A percentile compares a stretch with the other conserved stretches of the same genome.
phyloP scores from a whole-genome alignment of 2,888 invertebrate species.

The Cataglyphis altisquamis region DNA sequence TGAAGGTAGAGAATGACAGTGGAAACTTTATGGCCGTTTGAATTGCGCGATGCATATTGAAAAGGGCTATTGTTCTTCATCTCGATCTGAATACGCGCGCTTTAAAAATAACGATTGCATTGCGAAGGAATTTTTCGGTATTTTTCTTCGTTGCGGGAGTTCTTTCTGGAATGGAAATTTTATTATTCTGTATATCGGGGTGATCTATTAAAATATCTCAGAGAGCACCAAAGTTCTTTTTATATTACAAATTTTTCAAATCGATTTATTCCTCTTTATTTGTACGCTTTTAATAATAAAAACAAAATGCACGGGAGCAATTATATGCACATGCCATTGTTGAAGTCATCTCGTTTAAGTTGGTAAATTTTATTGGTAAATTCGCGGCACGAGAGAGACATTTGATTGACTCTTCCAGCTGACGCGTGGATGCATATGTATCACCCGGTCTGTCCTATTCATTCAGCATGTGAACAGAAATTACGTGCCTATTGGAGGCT shows the following conservation, averaged over 20 bases:
- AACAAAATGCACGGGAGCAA: neutral
- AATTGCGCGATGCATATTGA: constrained; percentile 52
- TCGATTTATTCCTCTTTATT: neutral
- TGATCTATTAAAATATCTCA: neutral
- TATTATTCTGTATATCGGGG: neutral
- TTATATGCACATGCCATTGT: neutral
- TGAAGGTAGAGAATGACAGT: constrained; percentile 21
- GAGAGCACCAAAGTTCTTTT: neutral
- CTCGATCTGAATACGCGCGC: neutral
- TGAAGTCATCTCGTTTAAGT: neutral
- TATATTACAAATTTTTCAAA: neutral
- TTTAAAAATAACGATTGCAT: neutral
- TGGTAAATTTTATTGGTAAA: constrained; percentile 1
- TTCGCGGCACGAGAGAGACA: constrained; percentile 7
- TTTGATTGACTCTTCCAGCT: constrained; percentile 24
- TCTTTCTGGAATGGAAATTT: neutral
- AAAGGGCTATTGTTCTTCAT: constrained; percentile 38
- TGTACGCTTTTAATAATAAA: neutral
- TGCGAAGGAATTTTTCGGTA: neutral
- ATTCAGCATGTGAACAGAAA: constrained; percentile 35
- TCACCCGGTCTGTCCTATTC: constrained; percentile 3
- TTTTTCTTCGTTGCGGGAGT: neutral
- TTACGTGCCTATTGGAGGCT: constrained; percentile 37
- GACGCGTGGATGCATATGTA: constrained; percentile 8
- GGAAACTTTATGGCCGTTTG: constrained; percentile 36